Conservation (phyloP, 2,888 invertebrate genomes). For the Aporophyla lueneburgensis region DNA sequence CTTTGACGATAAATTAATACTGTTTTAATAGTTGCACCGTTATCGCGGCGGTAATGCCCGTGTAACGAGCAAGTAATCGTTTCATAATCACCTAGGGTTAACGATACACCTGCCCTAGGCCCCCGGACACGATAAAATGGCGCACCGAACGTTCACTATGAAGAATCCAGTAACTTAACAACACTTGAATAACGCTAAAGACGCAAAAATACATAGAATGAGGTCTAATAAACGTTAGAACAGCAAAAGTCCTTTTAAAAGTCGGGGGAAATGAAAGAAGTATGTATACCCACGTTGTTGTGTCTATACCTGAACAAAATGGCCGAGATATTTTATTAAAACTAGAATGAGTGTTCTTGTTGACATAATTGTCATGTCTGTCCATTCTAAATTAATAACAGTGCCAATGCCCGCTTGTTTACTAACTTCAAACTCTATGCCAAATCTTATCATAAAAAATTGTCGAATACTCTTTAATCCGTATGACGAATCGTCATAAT, state of each 20-base stretch:
- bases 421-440: slow-evolving; percentile 24
- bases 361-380: slow-evolving; percentile 23
- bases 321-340: slow-evolving; percentile 19
- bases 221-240: background rate
- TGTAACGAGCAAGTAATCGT: slow-evolving; percentile 82
- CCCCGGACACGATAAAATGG: slow-evolving; percentile 66
- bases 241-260: background rate
- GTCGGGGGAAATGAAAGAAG: background rate
- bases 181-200: background rate
- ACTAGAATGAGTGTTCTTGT: slow-evolving; percentile 6
- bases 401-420: slow-evolving; percentile 52
- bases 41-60: slow-evolving; percentile 74
- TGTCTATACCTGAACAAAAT: slow-evolving; percentile 13
- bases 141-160: slow-evolving; percentile 32
- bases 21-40: slow-evolving; percentile 76
- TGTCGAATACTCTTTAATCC: slow-evolving; percentile 28
- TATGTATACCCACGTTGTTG: background rate
- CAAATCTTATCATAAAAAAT: slow-evolving; percentile 39
- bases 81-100: slow-evolving; percentile 79
- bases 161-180: background rate
- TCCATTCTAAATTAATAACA: slow-evolving; percentile 35
- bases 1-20: slow-evolving; percentile 77
- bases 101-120: slow-evolving; percentile 69
- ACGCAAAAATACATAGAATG: background rate
- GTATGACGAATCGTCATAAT: slow-evolving; percentile 11